These are phyloP conservation scores for Monodelphis domestica DNA, from an alignment of 2,797 vertebrate genomes.

Conservation along the genomic window DNA sequence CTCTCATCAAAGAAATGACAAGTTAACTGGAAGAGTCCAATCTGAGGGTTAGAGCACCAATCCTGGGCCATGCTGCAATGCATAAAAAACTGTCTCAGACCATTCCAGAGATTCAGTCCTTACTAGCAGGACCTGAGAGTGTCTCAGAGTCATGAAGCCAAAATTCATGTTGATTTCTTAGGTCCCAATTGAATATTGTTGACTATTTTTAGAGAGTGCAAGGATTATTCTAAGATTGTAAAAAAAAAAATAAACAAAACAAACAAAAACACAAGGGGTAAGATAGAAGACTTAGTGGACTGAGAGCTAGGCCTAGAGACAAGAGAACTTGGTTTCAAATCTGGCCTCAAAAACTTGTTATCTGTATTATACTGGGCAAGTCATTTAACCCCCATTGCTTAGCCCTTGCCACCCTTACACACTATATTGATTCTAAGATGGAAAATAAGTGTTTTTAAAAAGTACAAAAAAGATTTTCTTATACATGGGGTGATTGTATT, in stretches of 20 bases:
- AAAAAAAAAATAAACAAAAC: background rate
- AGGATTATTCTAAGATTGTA: background rate
- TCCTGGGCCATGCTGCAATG: fast-evolving
- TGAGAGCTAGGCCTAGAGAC: too few relatives aligned
- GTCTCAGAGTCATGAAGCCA: fast-evolving
- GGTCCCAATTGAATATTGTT: background rate
- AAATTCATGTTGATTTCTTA: fast-evolving
- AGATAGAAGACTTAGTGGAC: too few relatives aligned
- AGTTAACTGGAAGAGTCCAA: fast-evolving
- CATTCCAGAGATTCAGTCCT: background rate
- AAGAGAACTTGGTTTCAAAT: too few relatives aligned
- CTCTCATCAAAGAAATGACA: fast-evolving
- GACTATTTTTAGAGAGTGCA: background rate
- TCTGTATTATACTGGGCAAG: too few relatives aligned
- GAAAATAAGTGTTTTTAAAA: too few relatives aligned
- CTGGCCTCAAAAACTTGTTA: too few relatives aligned
- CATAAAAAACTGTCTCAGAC: background rate
- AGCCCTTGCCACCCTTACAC: too few relatives aligned
- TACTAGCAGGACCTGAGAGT: background rate
- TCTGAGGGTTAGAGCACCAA: fast-evolving
- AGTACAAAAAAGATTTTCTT: background rate
- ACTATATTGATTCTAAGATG: too few relatives aligned
- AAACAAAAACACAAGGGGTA: too few relatives aligned
- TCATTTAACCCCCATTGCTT: too few relatives aligned
- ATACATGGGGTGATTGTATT: background rate